These are phyloP conservation scores for Diorhabda carinulata DNA, from an alignment of 1,140 invertebrate species.

Conservation along the genomic window DNA sequence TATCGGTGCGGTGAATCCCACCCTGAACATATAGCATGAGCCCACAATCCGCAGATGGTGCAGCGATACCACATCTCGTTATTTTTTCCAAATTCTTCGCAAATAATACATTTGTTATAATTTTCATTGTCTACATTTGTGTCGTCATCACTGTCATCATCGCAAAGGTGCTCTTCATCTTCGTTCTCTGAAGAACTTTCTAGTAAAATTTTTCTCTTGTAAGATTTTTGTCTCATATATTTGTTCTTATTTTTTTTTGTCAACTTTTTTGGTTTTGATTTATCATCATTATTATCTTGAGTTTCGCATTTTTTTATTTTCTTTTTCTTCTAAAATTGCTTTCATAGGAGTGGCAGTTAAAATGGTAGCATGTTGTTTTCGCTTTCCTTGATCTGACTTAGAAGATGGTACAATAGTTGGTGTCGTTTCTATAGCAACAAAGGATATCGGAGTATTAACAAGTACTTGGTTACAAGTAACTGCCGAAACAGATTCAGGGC, in stretches of 20 bases:
- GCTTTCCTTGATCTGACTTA: slow-evolving; percentile 26
- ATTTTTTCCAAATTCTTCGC: slow-evolving; percentile 27
- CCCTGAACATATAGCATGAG: slow-evolving; percentile 38
- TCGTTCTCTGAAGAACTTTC: slow-evolving; percentile 20
- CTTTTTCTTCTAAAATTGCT: slow-evolving; percentile 33
- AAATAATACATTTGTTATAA: slow-evolving; percentile 34
- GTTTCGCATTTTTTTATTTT: slow-evolving; percentile 35
- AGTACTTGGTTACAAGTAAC: neutral
- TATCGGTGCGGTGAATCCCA: slow-evolving; percentile 36
- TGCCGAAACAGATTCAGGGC: slow-evolving; percentile 1
- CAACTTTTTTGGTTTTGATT: slow-evolving; percentile 28
- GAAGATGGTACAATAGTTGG: slow-evolving; percentile 20
- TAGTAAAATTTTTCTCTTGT: slow-evolving; percentile 17
- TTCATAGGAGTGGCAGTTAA: slow-evolving; percentile 36
- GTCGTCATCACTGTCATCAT: slow-evolving; percentile 36
- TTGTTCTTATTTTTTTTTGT: slow-evolving; percentile 27
- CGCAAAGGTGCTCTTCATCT: slow-evolving; percentile 33
- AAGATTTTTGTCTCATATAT: slow-evolving; percentile 20
- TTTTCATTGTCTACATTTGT: slow-evolving; percentile 33
- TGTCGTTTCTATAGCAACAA: slow-evolving; percentile 18
- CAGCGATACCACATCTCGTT: slow-evolving; percentile 41
- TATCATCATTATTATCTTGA: slow-evolving; percentile 21
- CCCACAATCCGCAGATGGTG: slow-evolving; percentile 36
- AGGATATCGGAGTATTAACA: neutral
- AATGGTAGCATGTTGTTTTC: slow-evolving; percentile 36